phyloP scores from a whole-genome alignment of 2,888 invertebrate species.

The Congeria kusceri region DNA sequence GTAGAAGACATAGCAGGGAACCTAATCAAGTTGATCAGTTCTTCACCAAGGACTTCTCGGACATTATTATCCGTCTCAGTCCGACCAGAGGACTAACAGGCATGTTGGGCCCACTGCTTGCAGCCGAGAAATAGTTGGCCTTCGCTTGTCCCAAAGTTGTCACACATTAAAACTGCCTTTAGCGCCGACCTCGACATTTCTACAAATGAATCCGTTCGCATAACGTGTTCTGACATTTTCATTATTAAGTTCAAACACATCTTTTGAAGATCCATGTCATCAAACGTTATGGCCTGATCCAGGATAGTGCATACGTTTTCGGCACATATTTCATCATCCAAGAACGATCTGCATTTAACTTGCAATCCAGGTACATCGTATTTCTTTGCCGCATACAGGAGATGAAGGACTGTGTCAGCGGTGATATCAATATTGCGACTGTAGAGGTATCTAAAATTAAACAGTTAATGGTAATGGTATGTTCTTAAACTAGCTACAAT shows the following conservation, averaged over 20 bases:
- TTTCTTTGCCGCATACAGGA: not conserved
- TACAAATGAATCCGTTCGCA: not conserved
- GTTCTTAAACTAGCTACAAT: too few species aligned
- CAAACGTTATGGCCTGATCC: not conserved
- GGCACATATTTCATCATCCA: not conserved
- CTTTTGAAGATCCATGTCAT: not conserved
- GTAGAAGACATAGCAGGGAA: too few species aligned
- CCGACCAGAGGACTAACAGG: too few species aligned
- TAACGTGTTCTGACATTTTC: not conserved
- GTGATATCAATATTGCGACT: not conserved
- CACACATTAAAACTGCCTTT: not conserved
- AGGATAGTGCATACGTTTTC: slow-evolving; percentile 9
- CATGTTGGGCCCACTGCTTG: too few species aligned
- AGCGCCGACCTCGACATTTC: not conserved
- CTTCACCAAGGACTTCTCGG: too few species aligned
- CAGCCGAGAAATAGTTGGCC: too few species aligned
- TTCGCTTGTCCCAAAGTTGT: not conserved
- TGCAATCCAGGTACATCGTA: not conserved
- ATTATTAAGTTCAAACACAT: slow-evolving; percentile 2
- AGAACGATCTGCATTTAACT: not conserved
- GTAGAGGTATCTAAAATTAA: slow-evolving; percentile 2
- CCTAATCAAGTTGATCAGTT: too few species aligned
- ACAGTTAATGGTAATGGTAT: too few species aligned
- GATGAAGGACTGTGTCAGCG: not conserved
- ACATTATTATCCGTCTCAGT: too few species aligned